Evolutionary conservation across 2,888 invertebrate species (phyloP).

Genomic region (Blastobasis lacticolella): DNA sequence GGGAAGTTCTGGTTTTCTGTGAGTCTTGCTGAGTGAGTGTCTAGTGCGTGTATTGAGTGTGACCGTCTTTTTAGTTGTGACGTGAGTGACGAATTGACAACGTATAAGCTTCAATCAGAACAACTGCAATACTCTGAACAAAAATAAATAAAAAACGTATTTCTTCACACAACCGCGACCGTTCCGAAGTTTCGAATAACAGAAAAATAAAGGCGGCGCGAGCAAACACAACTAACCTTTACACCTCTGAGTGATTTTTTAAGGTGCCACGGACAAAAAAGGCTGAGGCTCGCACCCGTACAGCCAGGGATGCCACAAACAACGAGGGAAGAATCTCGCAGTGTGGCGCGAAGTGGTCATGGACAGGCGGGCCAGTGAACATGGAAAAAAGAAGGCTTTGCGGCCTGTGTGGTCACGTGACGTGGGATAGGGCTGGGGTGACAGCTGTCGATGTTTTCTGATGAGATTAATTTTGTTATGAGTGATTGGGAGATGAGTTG

Average conservation of each 20-base stretch:
- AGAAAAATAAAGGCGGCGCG: constrained; percentile 1
- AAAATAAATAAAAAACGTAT: too few species aligned
- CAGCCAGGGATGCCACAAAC: constrained; percentile 22
- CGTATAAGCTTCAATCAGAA: too few species aligned
- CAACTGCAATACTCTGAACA: too few species aligned
- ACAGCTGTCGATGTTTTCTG: too few species aligned
- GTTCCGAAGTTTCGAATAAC: neutral
- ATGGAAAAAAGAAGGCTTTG: constrained; percentile 29
- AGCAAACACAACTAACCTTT: constrained; percentile 37
- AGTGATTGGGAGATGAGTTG: too few species aligned
- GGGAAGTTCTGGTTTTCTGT: too few species aligned
- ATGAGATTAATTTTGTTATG: too few species aligned
- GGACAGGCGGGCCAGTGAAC: constrained; percentile 13
- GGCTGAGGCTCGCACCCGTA: constrained; percentile 14
- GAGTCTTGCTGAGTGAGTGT: too few species aligned
- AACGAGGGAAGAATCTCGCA: constrained; percentile 46
- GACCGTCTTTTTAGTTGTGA: too few species aligned
- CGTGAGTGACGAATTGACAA: too few species aligned
- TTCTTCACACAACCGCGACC: neutral
- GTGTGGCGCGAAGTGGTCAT: constrained; percentile 49
- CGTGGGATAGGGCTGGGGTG: too few species aligned
- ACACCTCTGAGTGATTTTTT: constrained; percentile 27
- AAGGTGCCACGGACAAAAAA: constrained; percentile 38
- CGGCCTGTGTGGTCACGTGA: constrained; percentile 24
- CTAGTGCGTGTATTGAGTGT: too few species aligned